Evolutionary conservation across 1,140 invertebrate species (phyloP).

Genomic region (Drosophila willistoni): DNA sequence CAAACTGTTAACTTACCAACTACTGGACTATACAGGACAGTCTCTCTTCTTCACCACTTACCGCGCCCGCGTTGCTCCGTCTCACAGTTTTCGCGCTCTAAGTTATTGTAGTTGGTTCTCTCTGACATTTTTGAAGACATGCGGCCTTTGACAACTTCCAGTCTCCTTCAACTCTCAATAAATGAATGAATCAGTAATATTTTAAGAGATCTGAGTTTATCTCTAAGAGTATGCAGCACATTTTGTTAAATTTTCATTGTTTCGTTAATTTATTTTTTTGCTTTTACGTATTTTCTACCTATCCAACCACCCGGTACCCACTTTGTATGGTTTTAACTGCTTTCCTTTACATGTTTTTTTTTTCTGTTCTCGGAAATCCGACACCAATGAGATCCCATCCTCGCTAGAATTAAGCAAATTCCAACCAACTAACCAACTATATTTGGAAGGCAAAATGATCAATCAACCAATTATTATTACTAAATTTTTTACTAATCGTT

Average conservation of each 20-base stretch:
- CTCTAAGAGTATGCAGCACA: conserved; percentile 8
- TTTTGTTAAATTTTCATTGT: not conserved
- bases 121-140: not conserved
- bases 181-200: not conserved
- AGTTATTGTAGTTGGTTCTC: not conserved
- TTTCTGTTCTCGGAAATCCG: conserved; percentile 33
- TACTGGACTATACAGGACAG: conserved; percentile 8
- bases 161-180: not conserved
- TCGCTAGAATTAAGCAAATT: conserved; percentile 41
- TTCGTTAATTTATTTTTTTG: not conserved
- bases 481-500: conserved; percentile 77
- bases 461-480: conserved; percentile 38
- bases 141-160: not conserved
- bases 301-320: not conserved
- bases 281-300: not conserved
- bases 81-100: not conserved
- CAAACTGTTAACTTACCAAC: not conserved
- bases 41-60: not conserved
- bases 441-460: conserved; percentile 23
- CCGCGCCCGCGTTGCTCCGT: not conserved
- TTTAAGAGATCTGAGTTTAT: not conserved
- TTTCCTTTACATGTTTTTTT: conserved; percentile 16
- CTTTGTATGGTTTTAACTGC: not conserved
- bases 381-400: conserved; percentile 49
- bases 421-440: conserved; percentile 37